Conservation (phyloP, 2,888 invertebrate species). For the Crioceris asparagi region DNA sequence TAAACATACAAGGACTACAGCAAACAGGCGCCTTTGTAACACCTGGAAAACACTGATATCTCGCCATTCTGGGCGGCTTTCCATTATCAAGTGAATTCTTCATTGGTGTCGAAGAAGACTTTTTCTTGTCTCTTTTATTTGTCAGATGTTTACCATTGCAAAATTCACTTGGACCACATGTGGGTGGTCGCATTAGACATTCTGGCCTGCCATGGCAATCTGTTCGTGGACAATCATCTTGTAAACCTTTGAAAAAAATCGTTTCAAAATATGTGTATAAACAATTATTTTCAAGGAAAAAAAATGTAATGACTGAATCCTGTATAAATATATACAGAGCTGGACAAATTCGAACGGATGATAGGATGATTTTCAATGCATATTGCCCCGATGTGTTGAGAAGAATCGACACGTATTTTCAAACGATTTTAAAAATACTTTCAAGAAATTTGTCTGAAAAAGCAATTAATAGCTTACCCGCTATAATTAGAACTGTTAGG, state of each 20-base stretch:
- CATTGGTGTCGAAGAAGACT: conserved; percentile 7
- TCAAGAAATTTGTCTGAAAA: too few species aligned
- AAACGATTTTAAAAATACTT: not conserved
- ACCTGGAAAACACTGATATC: conserved; percentile 24
- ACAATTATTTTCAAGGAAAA: too few species aligned
- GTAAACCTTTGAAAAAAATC: too few species aligned
- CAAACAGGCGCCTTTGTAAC: conserved; percentile 18
- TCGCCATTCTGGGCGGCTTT: conserved; percentile 8
- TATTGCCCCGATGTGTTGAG: too few species aligned
- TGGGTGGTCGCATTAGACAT: conserved; percentile 42
- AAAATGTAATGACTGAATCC: too few species aligned
- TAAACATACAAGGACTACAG: too few species aligned
- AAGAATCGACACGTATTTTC: not conserved
- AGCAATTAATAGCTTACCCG: too few species aligned
- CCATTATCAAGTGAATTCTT: conserved; percentile 8
- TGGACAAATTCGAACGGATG: too few species aligned
- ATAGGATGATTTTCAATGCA: too few species aligned
- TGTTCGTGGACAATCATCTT: conserved; percentile 46
- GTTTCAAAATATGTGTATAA: too few species aligned
- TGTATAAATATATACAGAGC: too few species aligned
- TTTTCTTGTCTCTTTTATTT: conserved; percentile 20
- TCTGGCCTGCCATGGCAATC: conserved; percentile 42
- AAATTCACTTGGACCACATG: conserved; percentile 39
- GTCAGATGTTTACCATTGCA: conserved; percentile 32
- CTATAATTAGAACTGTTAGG: too few species aligned